Base-by-base conservation (phyloP, 1,140 invertebrate species). In the Paralvinella palmiformis region DNA sequence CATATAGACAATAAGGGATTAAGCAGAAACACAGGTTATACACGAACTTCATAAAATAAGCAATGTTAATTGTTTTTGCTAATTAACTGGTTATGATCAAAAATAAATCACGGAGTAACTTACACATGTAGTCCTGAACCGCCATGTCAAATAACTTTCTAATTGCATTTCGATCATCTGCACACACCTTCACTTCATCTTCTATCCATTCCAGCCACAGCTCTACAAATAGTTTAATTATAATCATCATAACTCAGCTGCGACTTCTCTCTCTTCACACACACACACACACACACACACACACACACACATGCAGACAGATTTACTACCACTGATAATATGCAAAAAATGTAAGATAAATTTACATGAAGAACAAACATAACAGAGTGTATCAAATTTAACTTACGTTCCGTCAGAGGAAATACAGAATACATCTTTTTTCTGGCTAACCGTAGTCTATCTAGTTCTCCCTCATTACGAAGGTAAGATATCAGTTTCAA, bases 401-500 rank as follows among this genome's bases (percentile, higher is more conserved):
- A n/a, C 37, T 44, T 7, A 57, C 55, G 27, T 57, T 57, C 55
- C 35, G 55, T 57, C 10, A 57, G 55, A 32, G 55, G 55, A 32
- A 33, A 57, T 5, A 33, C 3, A 31, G 27, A 27, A 15, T 10
- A 20, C 55, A 57, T 57, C 29, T 36, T 31, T 33, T 57, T 32
- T 20, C 55, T 57, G 7, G 55, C 55, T 3, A 20, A 20, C 27
- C 55, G 29, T 32, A 57, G 29, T 6, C 29, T 10, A 2, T 31
- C 33, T 32, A 57, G 33, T 7, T 57, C 55, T 57, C 55, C 55
- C 7, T 36, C 33, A 27, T 33, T 5, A 20, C 55, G 7, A 27
- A 57, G 27, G 7, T 32, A 32, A 4, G 20, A 13, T 7, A 57
- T 57, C 55, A 57, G n/a, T n/a, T 57, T 20, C 6, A 57, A 20